Evolutionary conservation across 1,140 invertebrate species (phyloP).

Genomic region (Cotesia typhae): DNA sequence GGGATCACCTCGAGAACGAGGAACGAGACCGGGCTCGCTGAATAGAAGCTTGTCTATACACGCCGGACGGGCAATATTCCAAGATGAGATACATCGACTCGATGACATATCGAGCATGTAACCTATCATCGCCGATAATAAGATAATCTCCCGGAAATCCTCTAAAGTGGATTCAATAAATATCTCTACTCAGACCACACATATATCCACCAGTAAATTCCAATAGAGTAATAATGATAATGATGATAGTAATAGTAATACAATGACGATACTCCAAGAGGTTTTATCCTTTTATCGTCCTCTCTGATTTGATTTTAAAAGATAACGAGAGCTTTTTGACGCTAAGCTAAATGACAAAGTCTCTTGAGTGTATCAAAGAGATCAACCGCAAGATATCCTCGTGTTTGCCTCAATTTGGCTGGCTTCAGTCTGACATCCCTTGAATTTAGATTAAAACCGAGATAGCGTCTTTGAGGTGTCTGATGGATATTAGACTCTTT

Average conservation of each 20-base stretch:
- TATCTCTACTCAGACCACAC: no score
- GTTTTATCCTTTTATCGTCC: not conserved
- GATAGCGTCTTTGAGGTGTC: slow-evolving; percentile 1
- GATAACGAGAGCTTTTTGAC: not conserved
- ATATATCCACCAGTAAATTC: no score
- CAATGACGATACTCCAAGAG: no score
- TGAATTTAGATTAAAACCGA: slow-evolving; percentile 18
- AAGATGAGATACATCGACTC: slow-evolving; percentile 10
- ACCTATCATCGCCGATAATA: slow-evolving; percentile 7
- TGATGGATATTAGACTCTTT: not conserved
- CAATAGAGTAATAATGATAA: no score
- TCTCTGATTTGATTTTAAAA: slow-evolving; percentile 1
- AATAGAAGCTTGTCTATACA: slow-evolving; percentile 21
- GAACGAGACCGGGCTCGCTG: slow-evolving; percentile 3
- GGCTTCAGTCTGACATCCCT: slow-evolving; percentile 4
- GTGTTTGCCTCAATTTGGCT: slow-evolving; percentile 14
- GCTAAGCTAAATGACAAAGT: slow-evolving; percentile 6
- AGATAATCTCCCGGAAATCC: not conserved
- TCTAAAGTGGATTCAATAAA: not conserved
- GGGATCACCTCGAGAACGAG: slow-evolving; percentile 13
- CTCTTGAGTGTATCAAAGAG: slow-evolving; percentile 11
- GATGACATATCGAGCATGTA: slow-evolving; percentile 14
- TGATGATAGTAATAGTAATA: no score
- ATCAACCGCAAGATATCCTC: slow-evolving; percentile 17
- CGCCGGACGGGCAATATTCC: slow-evolving; percentile 20